Base-by-base conservation (phyloP, 1,140 invertebrate genomes). In the Asobara japonica region DNA sequence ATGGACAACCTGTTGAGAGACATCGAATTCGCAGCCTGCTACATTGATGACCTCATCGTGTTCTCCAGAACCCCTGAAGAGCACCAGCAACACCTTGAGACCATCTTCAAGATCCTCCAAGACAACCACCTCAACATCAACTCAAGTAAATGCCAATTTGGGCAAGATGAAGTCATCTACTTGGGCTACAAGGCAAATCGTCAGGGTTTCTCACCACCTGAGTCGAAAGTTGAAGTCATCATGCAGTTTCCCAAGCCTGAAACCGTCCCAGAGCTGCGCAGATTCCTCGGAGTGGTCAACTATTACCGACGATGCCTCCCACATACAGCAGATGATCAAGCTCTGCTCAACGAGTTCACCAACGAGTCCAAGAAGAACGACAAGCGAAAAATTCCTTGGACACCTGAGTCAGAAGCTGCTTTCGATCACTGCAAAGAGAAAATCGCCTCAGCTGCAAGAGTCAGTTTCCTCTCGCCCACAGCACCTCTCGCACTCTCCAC, bases 1-100 rank as follows among this genome's bases (percentile, higher is more conserved):
- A 71, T 82, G 36, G 76, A 79, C 29, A 45, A 36, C 7, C 38
- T 78, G 0, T 22, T 79, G 3, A 48, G 72, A 16, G 45, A 65
- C 18, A 8, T 77, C 7, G 45, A 74, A 16, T 74, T 76, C 30
- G 56, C 31, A n/a, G 22, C 27, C 2, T 29, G 27, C 2, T 78
- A 71, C 41, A 56, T 78, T 0, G 75, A 78, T 20, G 76, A 78
- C 38, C 5, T 36, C 11, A 36, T 36, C 5, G 11, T 36, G 11
- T 36, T 36, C 31, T 36, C 31, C 5, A 36, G 31, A 36, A 36
- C 5, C 11, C 5, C 31, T 36, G 31, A 36, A 36, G 31, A 36
- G 31, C 31, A 36, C 31, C 5, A 36, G 11, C 31, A 36, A 5
- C 31, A 36, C 31, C 5, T 36, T 36, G 31, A 36, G 31, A 36